Evolutionary conservation across 2,113 vertebrate species (phyloP).

Genomic region (Peromyscus leucopus): DNA sequence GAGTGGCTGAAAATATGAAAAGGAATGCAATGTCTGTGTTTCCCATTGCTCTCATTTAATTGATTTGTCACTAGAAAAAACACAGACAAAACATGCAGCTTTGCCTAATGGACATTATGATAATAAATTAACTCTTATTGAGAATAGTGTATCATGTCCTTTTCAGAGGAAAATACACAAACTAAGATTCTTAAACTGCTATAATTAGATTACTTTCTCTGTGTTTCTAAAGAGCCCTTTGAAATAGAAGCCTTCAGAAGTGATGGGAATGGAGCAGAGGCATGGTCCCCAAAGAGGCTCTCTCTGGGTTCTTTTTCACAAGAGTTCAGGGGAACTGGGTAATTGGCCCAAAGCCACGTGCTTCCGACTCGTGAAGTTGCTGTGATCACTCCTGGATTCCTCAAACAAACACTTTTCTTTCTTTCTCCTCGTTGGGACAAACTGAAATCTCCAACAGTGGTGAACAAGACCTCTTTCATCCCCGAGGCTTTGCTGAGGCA

Average conservation of each 20-base stretch:
- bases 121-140: neutral
- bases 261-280: neutral
- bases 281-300: neutral
- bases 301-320: neutral
- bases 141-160: conserved; percentile 40
- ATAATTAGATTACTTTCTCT: conserved; percentile 24
- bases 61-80: neutral
- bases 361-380: neutral
- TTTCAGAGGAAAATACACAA: conserved; percentile 31
- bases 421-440: neutral
- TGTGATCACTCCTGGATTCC: neutral
- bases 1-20: neutral
- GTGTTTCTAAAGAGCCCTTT: conserved; percentile 23
- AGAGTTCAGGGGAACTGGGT: neutral
- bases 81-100: neutral
- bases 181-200: neutral
- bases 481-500: conserved; percentile 63
- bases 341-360: conserved; percentile 17
- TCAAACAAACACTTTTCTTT: conserved; percentile 47
- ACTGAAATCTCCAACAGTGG: conserved; percentile 61
- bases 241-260: neutral
- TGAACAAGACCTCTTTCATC: conserved; percentile 59
- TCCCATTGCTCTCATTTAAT: neutral
- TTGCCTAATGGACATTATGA: neutral
- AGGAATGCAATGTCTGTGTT: neutral